Percentiles rank a stretch among this genome's conserved stretches.
Conservation (phyloP, 2,888 invertebrate species). For the Cinara cedri region DNA sequence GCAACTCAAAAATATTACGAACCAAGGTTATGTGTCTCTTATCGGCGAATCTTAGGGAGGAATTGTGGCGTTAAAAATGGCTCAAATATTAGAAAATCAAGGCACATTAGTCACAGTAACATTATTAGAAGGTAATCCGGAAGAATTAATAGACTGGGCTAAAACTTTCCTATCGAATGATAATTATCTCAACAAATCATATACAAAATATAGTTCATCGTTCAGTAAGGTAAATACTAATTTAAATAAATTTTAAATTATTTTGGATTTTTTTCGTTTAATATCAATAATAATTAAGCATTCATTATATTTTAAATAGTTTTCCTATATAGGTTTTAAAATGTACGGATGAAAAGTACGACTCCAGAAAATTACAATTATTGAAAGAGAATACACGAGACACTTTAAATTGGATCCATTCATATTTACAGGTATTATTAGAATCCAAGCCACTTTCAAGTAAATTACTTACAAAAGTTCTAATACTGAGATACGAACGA, state of each 20-base stretch:
- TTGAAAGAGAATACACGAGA: background rate
- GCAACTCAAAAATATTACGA: slow-evolving; percentile 4
- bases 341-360: background rate
- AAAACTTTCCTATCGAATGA: background rate
- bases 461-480: slow-evolving; percentile 17
- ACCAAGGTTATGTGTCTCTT: slow-evolving; percentile 60
- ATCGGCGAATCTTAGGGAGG: slow-evolving; percentile 70
- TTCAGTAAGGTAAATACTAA: background rate
- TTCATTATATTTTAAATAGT: background rate
- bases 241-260: too few species aligned
- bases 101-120: slow-evolving; percentile 54
- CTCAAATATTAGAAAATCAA: slow-evolving; percentile 63
- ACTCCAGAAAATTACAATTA: background rate
- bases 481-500: background rate
- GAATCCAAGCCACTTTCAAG: background rate
- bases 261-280: too few species aligned
- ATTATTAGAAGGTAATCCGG: slow-evolving; percentile 57
- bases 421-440: background rate
- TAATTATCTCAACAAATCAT: background rate
- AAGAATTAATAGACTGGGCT: slow-evolving; percentile 14
- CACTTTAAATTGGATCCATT: background rate
- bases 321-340: background rate
- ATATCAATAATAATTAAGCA: background rate
- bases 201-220: background rate
- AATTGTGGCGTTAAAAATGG: slow-evolving; percentile 68